A percentile compares a stretch with the other conserved stretches of the same genome.
phyloP scores from a whole-genome alignment of 2,797 vertebrate genomes.

The Sardinella longiceps region DNA sequence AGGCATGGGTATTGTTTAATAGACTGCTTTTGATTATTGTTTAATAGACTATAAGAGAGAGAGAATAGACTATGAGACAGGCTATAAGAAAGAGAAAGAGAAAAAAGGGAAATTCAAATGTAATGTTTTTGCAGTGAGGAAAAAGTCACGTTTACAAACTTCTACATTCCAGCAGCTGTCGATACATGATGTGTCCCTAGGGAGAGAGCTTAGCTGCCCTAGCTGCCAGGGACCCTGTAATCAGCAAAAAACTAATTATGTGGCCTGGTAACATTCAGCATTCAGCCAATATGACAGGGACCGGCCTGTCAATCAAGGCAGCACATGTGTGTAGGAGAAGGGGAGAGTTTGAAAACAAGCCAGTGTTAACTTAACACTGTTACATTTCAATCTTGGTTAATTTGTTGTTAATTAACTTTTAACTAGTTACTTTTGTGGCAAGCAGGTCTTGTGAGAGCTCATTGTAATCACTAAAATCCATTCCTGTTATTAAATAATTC shows the following conservation, averaged over 20 bases:
- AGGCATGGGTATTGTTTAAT: too few species aligned
- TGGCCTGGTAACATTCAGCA: background rate
- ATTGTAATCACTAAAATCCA: too few species aligned
- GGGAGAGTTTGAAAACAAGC: background rate
- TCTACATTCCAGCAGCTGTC: background rate
- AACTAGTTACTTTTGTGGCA: background rate
- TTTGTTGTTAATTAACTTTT: background rate
- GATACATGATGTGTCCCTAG: background rate
- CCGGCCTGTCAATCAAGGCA: background rate
- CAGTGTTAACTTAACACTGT: background rate
- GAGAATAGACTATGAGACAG: too few species aligned
- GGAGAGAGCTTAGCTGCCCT: background rate
- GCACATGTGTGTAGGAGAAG: background rate
- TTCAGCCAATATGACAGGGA: constrained; percentile 1
- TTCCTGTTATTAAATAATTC: background rate
- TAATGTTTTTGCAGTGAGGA: background rate
- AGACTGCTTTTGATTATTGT: too few species aligned
- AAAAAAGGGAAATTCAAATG: too few species aligned
- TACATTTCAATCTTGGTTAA: background rate
- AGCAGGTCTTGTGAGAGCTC: background rate
- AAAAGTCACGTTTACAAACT: too few species aligned
- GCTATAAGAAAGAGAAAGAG: too few species aligned
- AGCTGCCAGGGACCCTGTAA: background rate
- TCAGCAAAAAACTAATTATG: constrained; percentile 6
- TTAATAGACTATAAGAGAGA: too few species aligned